Evolutionary conservation across 1,140 invertebrate genomes (phyloP).

Genomic region (Euglossa dilemma): DNA sequence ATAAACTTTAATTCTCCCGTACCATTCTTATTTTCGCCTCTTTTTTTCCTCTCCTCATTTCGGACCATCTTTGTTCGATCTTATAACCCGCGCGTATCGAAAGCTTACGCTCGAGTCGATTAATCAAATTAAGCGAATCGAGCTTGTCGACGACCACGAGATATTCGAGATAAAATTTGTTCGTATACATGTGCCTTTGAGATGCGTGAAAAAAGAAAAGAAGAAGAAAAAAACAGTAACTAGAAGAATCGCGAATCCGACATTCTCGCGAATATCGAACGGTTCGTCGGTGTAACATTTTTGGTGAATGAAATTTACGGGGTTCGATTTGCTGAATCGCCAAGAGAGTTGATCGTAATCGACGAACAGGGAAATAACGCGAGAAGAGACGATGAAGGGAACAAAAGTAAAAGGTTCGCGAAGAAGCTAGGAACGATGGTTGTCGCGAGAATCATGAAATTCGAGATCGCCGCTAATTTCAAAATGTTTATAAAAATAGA

Average conservation of each 20-base stretch:
- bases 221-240: background rate
- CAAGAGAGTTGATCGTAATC: background rate
- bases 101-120: conserved; percentile 35
- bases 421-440: conserved; percentile 20
- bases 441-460: conserved; percentile 33
- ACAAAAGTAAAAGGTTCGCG: background rate
- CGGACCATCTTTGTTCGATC: conserved; percentile 29
- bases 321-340: conserved; percentile 1
- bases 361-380: background rate
- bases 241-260: conserved; percentile 14
- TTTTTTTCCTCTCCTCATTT: background rate
- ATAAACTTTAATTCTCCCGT: too few species aligned
- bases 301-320: background rate
- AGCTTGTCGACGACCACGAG: conserved; percentile 6
- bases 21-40: too few species aligned
- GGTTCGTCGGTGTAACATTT: conserved; percentile 11
- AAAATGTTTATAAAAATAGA: conserved; percentile 9
- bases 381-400: conserved; percentile 26
- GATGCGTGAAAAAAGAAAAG: background rate
- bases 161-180: background rate
- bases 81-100: conserved; percentile 20
- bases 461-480: conserved; percentile 28
- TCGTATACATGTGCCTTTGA: background rate
- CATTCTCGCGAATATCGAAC: conserved; percentile 12
- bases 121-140: background rate